A percentile compares a stretch with the other conserved stretches of the same genome.
Conservation (phyloP, 2,797 vertebrate species). For the Sebastes wilsoni region DNA sequence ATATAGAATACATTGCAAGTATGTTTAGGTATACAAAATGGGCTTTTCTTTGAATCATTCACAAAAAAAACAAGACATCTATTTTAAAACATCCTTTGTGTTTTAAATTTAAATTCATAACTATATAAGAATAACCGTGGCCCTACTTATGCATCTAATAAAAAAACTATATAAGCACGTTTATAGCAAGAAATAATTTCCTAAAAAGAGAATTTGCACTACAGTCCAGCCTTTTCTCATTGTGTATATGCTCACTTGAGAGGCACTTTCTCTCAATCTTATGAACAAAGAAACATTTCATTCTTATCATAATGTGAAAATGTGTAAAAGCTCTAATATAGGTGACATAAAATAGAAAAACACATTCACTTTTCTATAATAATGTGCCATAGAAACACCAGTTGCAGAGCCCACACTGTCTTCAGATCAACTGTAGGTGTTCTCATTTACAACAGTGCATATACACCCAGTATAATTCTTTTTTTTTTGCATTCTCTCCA, state of each 20-base stretch:
- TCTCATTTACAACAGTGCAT: neutral
- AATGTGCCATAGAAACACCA: neutral
- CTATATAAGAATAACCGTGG: neutral
- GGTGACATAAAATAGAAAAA: neutral
- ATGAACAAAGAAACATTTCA: neutral
- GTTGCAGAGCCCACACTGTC: neutral
- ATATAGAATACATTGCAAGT: neutral
- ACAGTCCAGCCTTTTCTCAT: neutral
- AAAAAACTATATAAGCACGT: neutral
- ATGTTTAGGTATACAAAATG: neutral
- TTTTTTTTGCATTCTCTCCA: neutral
- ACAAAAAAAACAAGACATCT: neutral
- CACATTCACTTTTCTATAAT: neutral
- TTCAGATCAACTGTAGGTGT: neutral
- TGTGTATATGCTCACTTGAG: neutral
- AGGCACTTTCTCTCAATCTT: neutral
- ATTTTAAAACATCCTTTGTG: neutral
- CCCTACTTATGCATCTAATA: neutral
- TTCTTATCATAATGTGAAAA: neutral
- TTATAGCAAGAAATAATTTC: neutral
- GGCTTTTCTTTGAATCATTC: neutral
- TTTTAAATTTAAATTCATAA: neutral
- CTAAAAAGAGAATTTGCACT: neutral
- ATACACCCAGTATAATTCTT: too few relatives aligned
- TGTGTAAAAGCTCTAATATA: neutral